Percentiles rank a stretch among this genome's conserved stretches.
Conservation (phyloP, 2,888 invertebrate genomes). For the Himalopsyche japonica region DNA sequence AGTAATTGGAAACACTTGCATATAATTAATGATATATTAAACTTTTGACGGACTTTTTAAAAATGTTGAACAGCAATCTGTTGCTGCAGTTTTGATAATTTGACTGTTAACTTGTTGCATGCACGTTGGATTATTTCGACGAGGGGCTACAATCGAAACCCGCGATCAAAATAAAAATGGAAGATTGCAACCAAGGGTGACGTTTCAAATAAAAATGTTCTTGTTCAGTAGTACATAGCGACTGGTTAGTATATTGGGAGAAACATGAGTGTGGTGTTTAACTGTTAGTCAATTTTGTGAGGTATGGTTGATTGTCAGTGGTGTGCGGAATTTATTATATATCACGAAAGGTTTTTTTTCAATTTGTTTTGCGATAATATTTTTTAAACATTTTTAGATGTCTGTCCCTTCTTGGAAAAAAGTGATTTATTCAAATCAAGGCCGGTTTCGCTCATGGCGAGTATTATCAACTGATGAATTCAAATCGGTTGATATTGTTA, state of each 20-base stretch:
- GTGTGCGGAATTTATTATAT: background rate
- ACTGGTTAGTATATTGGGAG: background rate
- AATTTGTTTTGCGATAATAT: too few species aligned
- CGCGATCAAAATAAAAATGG: background rate
- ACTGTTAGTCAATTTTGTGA: slow-evolving; percentile 1
- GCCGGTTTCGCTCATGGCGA: too few species aligned
- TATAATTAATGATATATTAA: background rate
- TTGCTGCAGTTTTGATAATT: too few species aligned
- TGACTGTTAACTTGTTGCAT: background rate
- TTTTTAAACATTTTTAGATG: too few species aligned
- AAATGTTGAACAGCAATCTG: background rate
- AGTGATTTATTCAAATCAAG: too few species aligned
- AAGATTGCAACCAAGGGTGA: background rate
- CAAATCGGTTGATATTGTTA: too few species aligned
- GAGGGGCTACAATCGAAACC: background rate
- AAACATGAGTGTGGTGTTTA: background rate
- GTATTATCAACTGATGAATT: too few species aligned
- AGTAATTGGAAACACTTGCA: background rate
- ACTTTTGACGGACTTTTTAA: background rate
- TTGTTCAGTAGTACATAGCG: background rate
- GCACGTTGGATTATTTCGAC: background rate
- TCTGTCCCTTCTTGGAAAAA: too few species aligned
- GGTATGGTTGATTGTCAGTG: background rate
- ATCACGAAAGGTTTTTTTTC: too few species aligned
- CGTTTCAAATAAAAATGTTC: background rate